Conservation (phyloP, 2,113 vertebrate genomes). For the Pogona vitticeps region DNA sequence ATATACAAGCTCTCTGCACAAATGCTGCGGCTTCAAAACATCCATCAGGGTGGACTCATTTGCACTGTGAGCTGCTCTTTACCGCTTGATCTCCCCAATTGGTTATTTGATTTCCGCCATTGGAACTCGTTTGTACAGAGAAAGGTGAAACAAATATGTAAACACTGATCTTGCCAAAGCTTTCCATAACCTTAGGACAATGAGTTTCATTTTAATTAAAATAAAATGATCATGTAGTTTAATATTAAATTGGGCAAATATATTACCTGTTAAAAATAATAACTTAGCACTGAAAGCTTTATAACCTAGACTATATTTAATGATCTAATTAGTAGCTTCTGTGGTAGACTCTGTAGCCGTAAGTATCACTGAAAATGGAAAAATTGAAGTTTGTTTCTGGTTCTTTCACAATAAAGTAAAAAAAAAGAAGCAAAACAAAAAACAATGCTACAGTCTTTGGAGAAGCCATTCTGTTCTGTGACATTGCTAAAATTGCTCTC, state of each 20-base stretch:
- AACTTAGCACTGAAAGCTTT: slow-evolving; percentile 69
- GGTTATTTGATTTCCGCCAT: background rate
- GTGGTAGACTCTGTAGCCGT: slow-evolving; percentile 21
- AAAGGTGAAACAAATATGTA: slow-evolving; percentile 13
- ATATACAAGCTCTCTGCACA: background rate
- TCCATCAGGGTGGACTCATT: background rate
- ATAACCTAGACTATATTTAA: slow-evolving; percentile 73
- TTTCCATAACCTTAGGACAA: slow-evolving; percentile 42
- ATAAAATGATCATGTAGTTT: slow-evolving; percentile 59
- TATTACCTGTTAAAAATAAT: slow-evolving; percentile 68
- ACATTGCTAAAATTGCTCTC: slow-evolving; percentile 45
- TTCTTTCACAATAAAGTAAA: slow-evolving; percentile 56
- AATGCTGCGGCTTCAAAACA: background rate
- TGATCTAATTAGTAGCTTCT: slow-evolving; percentile 69
- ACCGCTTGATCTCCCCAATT: background rate
- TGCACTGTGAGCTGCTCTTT: background rate
- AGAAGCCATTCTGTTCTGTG: slow-evolving; percentile 44
- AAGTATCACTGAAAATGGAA: slow-evolving; percentile 49
- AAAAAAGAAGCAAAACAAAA: slow-evolving; percentile 12
- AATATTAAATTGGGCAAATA: slow-evolving; percentile 66
- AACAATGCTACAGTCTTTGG: slow-evolving; percentile 66
- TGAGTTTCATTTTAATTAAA: slow-evolving; percentile 61
- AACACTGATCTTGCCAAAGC: background rate
- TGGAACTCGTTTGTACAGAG: background rate
- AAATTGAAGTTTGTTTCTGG: slow-evolving; percentile 2